Evolutionary conservation across 1,140 invertebrate species (phyloP), one percentile per base, ranked within the genome.

Genomic region (Aphelenchoides besseyi): DNA sequence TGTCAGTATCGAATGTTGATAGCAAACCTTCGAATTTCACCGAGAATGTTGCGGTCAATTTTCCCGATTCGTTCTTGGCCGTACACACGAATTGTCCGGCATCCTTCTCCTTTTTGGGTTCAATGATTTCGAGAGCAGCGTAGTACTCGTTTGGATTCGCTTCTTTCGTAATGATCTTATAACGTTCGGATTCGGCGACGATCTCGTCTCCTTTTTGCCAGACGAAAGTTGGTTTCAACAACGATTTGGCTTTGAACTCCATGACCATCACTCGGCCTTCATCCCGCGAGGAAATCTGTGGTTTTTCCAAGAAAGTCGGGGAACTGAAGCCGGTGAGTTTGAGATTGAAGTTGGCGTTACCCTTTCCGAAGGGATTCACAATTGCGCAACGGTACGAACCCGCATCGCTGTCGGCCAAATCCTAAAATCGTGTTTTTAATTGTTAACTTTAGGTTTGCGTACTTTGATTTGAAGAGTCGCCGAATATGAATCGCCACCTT

Each of bases 221-320:
- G n/a, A 91, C 88, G 63, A 96, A 93, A 36, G 90, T 90, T 23
- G 95, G 95, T 86, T 66, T 66, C 16, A 66, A 30, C 63, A 66
- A 32, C 16, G 63, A 66, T 32, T 66, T 66, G 63, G 63, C 92
- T 83, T 91, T 92, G 85, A 94, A 97, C 85, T 96, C 94, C 93
- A 98, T 96, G 57, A 95, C 90, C n/a, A 98, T 92, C 54, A 95
- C 87, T 88, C 95, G 95, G 3, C 95, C 95, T 81, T 92, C 92
- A 82, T 96, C 91, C 85, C 94, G 92, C 0, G 95, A 96, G 74
- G 91, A 91, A 79, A 96, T 97, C 74, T 90, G 89, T 18, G 96
- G 96, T 86, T 98, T 98, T 85, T 97, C 94, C 48, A 95, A 90
- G 86, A 98, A 98, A n/a, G 92, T 95, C 66, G 96, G 96, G 12